Base-by-base conservation (phyloP, 1,140 invertebrate species). In the Rhopalosiphum maidis region DNA sequence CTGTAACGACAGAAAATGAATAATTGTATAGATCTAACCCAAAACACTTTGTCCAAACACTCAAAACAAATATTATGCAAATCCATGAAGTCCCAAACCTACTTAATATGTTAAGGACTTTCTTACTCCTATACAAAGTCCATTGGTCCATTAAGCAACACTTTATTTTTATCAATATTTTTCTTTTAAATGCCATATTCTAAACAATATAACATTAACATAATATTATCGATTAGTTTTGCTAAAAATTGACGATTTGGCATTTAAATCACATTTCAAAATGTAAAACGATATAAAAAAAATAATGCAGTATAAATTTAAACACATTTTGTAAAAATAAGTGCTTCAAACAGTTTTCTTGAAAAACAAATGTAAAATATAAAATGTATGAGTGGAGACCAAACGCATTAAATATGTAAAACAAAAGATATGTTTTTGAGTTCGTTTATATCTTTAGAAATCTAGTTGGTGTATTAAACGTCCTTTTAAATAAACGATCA, bases 31-130 rank as follows among this genome's bases (percentile, higher is more conserved):
- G 37, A 68, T 90, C 37, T n/a, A 43, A 68, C 54, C 89, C 15
- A 68, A 43, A 90, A 68, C 55, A 68, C 37, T 37, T 18, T 90
- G 15, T 43, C 37, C 55, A 90, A 90, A 90, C 89, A 90, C 54
- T 90, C 35, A 68, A 89, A 90, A 60, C 54, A 90, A 90, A 90
- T 90, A 90, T 90, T 90, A 90, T 90, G 89, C 55, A 90, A 90
- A 90, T 90, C 89, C 89, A 25, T 7, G 7, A 68, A 90, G 54
- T 68, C 89, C 25, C 54, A 43, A 68, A 68, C 23, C 54, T 68
- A 68, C 89, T 60, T 90, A 88, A 30, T 51, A 88, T 88, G 87
- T 88, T 88, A 54, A 51, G 46, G 30, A 51, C 21, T 51, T 48
- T 51, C 46, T 54, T 48, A 21, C 43, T 35, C 21, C n/a, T 88